Conservation (phyloP, 92 coral and sea anemone species). For the Epizoanthus stellaris region DNA sequence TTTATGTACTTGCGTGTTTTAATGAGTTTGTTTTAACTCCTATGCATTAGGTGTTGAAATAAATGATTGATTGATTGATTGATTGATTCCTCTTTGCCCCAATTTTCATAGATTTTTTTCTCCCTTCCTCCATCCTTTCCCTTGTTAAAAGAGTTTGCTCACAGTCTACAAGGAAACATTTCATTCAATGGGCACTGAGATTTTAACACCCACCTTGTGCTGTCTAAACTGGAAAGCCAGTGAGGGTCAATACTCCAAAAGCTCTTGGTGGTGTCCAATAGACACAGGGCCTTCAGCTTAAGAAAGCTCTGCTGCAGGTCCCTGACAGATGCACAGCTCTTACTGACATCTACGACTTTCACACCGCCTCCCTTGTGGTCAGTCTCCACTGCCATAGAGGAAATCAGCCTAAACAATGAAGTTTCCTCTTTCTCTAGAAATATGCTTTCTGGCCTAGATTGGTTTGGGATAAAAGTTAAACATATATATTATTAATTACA, state of each 20-base stretch:
- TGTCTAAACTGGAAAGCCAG: conserved; percentile 94
- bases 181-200: too few relatives aligned
- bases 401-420: conserved; percentile 78
- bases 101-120: too few relatives aligned
- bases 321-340: conserved; percentile 73
- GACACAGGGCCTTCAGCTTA: conserved; percentile 79
- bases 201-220: conserved; percentile 64
- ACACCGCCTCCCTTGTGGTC: conserved; percentile 83
- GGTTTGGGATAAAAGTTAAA: too few relatives aligned
- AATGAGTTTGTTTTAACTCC: too few relatives aligned
- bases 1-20: too few relatives aligned
- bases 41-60: too few relatives aligned
- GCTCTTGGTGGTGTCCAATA: conserved; percentile 86
- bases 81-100: too few relatives aligned
- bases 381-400: conserved; percentile 80
- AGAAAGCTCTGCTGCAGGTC: conserved; percentile 84
- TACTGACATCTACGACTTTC: conserved; percentile 77
- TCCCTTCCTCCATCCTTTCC: too few relatives aligned
- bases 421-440: conserved; percentile 93
- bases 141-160: too few relatives aligned
- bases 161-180: too few relatives aligned
- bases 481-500: too few relatives aligned
- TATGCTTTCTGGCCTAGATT: conserved; percentile 88
- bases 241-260: conserved; percentile 89
- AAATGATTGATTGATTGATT: too few relatives aligned